phyloP scores from a whole-genome alignment of 1,140 invertebrate species.

The Steinernema feltiae region DNA sequence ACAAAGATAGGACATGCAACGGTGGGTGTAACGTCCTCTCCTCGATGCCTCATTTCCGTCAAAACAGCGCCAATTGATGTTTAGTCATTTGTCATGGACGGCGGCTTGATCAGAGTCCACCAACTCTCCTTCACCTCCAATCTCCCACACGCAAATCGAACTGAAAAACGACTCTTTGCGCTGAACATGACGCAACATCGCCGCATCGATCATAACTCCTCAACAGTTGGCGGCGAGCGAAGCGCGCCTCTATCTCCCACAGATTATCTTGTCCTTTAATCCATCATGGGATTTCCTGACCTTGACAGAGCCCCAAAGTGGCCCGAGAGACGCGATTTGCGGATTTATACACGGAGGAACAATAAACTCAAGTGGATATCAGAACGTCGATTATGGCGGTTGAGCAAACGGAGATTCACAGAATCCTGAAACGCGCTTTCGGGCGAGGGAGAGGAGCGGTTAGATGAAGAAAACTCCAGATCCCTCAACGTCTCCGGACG shows the following conservation, averaged over 20 bases:
- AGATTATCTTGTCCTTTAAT: background rate
- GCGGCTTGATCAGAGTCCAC: background rate
- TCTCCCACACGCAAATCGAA: too few relatives aligned
- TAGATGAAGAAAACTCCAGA: background rate
- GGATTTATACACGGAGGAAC: background rate
- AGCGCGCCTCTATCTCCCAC: background rate
- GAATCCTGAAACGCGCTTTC: too few relatives aligned
- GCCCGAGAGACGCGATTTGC: background rate
- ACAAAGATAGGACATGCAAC: too few relatives aligned
- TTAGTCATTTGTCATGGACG: too few relatives aligned
- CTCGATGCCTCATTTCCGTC: too few relatives aligned
- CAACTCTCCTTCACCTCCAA: background rate
- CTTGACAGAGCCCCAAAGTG: too few relatives aligned
- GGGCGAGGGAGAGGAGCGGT: background rate
- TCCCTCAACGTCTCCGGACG: background rate
- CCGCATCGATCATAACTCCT: background rate
- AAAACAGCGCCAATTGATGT: too few relatives aligned
- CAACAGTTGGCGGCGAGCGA: background rate
- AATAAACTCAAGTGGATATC: background rate
- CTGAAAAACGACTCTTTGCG: background rate
- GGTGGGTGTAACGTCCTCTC: too few relatives aligned
- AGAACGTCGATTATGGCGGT: background rate
- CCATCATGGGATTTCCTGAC: background rate
- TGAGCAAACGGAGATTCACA: slow-evolving; percentile 5
- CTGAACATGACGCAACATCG: background rate